These are phyloP conservation scores for Psophia crepitans DNA, from an alignment of 2,113 vertebrate species.

Conservation along the genomic window DNA sequence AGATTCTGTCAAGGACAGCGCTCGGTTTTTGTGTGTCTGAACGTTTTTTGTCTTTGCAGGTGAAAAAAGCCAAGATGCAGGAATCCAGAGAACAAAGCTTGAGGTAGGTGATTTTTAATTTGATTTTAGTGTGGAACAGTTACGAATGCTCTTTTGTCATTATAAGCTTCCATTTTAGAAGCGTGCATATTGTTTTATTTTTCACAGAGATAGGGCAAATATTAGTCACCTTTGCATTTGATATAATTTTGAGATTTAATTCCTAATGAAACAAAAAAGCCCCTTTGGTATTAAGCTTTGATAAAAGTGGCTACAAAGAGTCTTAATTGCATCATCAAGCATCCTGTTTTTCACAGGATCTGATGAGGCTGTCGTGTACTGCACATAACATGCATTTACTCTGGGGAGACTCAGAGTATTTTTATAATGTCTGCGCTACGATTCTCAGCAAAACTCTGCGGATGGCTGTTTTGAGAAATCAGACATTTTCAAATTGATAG, in stretches of 20 bases:
- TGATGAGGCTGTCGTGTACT: neutral
- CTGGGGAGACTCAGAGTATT: neutral
- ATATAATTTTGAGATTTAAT: neutral
- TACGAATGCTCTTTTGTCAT: neutral
- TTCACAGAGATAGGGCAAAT: neutral
- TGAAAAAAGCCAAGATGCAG: constrained; percentile 84
- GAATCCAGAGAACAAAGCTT: constrained; percentile 76
- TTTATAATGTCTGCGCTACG: neutral
- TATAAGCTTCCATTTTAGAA: neutral
- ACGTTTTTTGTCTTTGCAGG: constrained; percentile 62
- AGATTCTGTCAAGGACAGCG: neutral
- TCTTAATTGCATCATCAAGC: neutral
- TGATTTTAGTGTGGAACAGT: neutral
- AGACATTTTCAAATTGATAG: neutral
- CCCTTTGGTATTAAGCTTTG: neutral
- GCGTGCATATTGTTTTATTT: neutral
- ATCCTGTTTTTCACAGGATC: neutral
- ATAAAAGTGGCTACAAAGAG: neutral
- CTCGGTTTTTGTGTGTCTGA: neutral
- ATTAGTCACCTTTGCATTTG: neutral
- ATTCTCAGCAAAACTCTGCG: neutral
- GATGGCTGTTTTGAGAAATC: neutral
- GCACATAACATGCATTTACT: neutral
- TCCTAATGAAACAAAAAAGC: neutral
- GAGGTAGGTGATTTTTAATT: constrained; percentile 63